Conservation (phyloP, 2,888 invertebrate species). For the Autographa gamma region DNA sequence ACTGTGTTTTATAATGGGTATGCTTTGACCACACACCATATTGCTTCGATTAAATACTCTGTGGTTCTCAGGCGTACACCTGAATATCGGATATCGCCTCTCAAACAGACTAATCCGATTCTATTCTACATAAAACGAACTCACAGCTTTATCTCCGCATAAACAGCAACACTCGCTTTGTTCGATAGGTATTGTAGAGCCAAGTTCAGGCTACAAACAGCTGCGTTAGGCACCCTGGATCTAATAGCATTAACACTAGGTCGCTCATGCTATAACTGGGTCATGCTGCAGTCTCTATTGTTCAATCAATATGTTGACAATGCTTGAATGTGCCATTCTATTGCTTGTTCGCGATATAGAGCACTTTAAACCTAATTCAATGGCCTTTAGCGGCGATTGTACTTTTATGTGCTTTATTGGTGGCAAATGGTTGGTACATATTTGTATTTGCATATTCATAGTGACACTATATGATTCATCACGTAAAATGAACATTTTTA, state of each 20-base stretch:
- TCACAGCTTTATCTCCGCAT: not conserved
- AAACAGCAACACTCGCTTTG: constrained; percentile 15
- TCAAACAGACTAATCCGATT: not conserved
- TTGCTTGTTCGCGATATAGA: constrained; percentile 20
- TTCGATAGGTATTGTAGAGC: constrained; percentile 18
- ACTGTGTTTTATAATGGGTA: too few species aligned
- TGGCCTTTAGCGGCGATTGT: not conserved
- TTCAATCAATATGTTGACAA: constrained; percentile 75
- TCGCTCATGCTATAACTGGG: constrained; percentile 78
- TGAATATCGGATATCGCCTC: not conserved
- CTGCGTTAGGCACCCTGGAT: constrained; percentile 57
- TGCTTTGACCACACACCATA: too few species aligned
- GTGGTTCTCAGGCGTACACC: not conserved
- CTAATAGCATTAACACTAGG: constrained; percentile 71
- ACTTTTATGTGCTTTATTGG: not conserved
- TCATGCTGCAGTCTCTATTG: constrained; percentile 73
- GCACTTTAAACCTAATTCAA: constrained; percentile 10
- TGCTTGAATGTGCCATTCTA: constrained; percentile 39
- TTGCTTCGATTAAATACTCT: not conserved
- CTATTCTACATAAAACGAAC: constrained; percentile 1
- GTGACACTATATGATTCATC: too few species aligned
- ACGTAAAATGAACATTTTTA: too few species aligned
- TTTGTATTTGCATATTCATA: too few species aligned
- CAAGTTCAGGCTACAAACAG: constrained; percentile 35
- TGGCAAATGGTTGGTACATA: not conserved